Evolutionary conservation across 2,113 vertebrate genomes (phyloP).

Genomic region (Myrmecophaga tridactyla): DNA sequence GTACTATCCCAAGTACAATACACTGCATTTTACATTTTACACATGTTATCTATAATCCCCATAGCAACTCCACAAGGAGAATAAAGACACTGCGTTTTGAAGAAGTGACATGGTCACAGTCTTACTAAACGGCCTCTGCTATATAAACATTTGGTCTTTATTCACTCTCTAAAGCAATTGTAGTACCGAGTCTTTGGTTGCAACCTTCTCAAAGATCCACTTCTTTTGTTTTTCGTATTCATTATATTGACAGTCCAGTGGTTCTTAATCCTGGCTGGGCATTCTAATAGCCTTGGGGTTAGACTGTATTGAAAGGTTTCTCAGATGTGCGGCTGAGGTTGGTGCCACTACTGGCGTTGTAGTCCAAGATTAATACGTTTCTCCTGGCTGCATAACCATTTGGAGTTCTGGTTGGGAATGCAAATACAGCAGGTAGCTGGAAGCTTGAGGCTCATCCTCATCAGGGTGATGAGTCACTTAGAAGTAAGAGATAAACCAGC

Average conservation of each 20-base stretch:
- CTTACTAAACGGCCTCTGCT: neutral
- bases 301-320: neutral
- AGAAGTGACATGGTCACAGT: rapidly evolving
- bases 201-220: neutral
- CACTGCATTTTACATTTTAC: neutral
- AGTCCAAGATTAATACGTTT: neutral
- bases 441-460: neutral
- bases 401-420: neutral
- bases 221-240: neutral
- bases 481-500: neutral
- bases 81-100: neutral
- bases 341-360: neutral
- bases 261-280: neutral
- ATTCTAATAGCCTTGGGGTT: neutral
- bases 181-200: neutral
- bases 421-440: neutral
- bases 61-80: neutral
- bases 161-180: neutral
- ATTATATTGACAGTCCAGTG: neutral
- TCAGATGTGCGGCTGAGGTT: no score
- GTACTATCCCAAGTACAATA: neutral
- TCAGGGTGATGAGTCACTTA: neutral
- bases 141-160: neutral
- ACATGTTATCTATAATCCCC: neutral
- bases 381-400: neutral